phyloP scores from a whole-genome alignment of 2,888 invertebrate genomes.

The Dryocosmus kuriphilus region DNA sequence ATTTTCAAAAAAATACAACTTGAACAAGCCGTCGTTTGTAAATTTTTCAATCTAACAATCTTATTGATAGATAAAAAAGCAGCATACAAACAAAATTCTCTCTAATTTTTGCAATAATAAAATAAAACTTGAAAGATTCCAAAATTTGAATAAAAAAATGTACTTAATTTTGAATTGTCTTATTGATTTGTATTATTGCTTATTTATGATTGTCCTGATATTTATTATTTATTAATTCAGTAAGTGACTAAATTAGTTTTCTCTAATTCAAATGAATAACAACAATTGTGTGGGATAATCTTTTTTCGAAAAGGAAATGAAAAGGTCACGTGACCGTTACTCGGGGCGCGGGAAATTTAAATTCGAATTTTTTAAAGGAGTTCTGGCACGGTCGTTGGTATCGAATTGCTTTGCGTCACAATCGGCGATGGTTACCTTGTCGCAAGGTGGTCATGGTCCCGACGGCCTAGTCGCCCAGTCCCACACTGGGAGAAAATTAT shows the following conservation, averaged over 20 bases:
- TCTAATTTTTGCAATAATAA: too few species aligned
- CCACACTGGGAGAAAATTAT: conserved; percentile 31
- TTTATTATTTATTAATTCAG: too few species aligned
- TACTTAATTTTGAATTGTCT: too few species aligned
- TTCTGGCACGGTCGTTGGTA: conserved; percentile 24
- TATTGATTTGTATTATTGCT: not conserved
- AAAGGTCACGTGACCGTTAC: conserved; percentile 1
- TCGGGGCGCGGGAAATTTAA: conserved; percentile 19
- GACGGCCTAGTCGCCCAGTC: conserved; percentile 62
- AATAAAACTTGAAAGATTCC: too few species aligned
- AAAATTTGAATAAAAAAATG: too few species aligned
- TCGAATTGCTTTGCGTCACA: conserved; percentile 37
- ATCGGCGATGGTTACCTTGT: conserved; percentile 69
- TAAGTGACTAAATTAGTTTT: not conserved
- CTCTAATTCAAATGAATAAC: not conserved
- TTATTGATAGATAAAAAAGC: too few species aligned
- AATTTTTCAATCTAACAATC: too few species aligned
- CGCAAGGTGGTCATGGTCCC: conserved; percentile 76
- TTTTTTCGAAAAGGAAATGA: not conserved
- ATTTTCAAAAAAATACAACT: too few species aligned
- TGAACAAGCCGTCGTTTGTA: too few species aligned
- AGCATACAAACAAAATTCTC: too few species aligned
- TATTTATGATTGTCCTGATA: not conserved
- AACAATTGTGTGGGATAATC: not conserved
- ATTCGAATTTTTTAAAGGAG: conserved; percentile 3